Evolutionary conservation across 2,888 invertebrate species (phyloP).

Genomic region (Trichopoda pennipes): DNA sequence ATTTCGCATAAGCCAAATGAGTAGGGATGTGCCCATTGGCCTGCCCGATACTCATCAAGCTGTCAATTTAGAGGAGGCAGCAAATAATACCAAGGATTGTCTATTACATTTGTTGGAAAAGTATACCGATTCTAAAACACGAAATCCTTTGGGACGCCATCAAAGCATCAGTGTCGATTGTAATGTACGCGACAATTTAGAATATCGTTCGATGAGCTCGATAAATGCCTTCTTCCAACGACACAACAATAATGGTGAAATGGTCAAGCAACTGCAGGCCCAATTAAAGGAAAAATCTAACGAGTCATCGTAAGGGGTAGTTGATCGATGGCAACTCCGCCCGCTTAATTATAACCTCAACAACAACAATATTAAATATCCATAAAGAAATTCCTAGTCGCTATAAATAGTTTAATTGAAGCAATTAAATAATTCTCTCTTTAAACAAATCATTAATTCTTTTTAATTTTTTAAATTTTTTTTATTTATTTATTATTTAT

Average conservation of each 20-base stretch:
- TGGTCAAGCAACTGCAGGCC: constrained; percentile 78
- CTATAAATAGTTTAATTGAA: constrained; percentile 63
- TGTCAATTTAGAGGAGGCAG: constrained; percentile 82
- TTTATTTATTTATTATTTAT: constrained; percentile 45
- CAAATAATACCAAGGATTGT: constrained; percentile 88
- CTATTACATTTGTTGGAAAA: constrained; percentile 88
- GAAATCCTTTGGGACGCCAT: constrained; percentile 82
- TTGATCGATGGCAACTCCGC: background rate
- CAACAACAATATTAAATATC: constrained; percentile 11
- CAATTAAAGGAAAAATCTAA: constrained; percentile 78
- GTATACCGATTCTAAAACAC: constrained; percentile 84
- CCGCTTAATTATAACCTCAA: background rate
- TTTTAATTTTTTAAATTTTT: constrained; percentile 39
- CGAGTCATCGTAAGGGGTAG: constrained; percentile 17
- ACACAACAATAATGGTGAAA: constrained; percentile 81
- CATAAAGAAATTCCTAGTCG: constrained; percentile 50
- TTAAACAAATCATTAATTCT: constrained; percentile 32
- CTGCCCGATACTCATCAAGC: constrained; percentile 84
- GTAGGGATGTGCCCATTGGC: constrained; percentile 87
- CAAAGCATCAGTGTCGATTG: constrained; percentile 90
- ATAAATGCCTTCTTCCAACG: constrained; percentile 90
- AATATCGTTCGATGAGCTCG: constrained; percentile 90
- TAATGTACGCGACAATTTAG: constrained; percentile 87
- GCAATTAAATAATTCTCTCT: background rate
- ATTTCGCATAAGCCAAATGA: constrained; percentile 85